These are phyloP conservation scores for Neosilurus hyrtlii DNA, from an alignment of 2,797 vertebrate species.

Conservation along the genomic window DNA sequence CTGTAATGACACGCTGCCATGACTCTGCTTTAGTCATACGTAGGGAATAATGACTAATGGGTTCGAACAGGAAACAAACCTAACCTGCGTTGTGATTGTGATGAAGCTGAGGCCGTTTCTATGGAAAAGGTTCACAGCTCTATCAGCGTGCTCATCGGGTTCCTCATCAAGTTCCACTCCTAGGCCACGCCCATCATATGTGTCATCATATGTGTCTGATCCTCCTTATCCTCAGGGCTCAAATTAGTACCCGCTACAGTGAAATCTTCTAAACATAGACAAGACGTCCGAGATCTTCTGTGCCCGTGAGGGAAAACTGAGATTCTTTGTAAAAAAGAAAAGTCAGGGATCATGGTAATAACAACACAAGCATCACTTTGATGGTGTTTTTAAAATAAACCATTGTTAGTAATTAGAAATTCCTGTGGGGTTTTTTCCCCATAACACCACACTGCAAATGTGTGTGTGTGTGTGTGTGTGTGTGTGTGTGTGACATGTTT, in stretches of 20 bases:
- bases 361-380: background rate
- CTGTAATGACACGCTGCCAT: slow-evolving; percentile 30
- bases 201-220: slow-evolving; percentile 35
- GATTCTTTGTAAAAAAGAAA: background rate
- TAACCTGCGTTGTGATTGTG: slow-evolving; percentile 15
- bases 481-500: slow-evolving; percentile 13
- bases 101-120: slow-evolving; percentile 16
- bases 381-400: background rate
- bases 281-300: slow-evolving; percentile 2
- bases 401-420: background rate
- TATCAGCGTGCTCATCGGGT: background rate
- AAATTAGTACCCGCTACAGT: background rate
- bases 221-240: slow-evolving; percentile 16
- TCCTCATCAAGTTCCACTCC: background rate
- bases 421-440: background rate
- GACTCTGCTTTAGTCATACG: slow-evolving; percentile 39
- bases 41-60: slow-evolving; percentile 35
- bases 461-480: background rate
- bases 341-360: background rate
- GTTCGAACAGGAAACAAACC: slow-evolving; percentile 33
- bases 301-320: background rate
- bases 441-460: background rate
- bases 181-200: slow-evolving; percentile 8
- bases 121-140: slow-evolving; percentile 9
- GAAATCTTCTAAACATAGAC: background rate